Conservation (phyloP, 2,113 vertebrate species). For the Halichoerus grypus region DNA sequence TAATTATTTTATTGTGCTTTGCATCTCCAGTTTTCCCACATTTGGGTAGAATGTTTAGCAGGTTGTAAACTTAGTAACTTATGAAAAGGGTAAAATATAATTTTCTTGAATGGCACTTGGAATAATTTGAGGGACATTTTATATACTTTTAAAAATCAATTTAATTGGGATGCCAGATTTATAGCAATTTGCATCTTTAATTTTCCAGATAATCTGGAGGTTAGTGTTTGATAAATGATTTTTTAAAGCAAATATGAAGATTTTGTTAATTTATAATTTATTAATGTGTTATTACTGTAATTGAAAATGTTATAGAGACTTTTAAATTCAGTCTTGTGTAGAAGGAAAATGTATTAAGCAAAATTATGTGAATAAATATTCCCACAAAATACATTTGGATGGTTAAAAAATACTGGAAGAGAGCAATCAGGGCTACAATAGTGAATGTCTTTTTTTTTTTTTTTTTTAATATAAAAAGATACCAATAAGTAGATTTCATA, state of each 20-base stretch:
- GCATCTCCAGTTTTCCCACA: constrained; percentile 86
- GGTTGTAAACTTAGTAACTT: constrained; percentile 75
- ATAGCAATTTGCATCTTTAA: constrained; percentile 83
- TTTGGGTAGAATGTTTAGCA: constrained; percentile 78
- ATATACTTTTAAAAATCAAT: constrained; percentile 75
- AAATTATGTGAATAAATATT: constrained; percentile 83
- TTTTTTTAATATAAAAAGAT: constrained; percentile 44
- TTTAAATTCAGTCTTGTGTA: constrained; percentile 76
- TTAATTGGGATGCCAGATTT: constrained; percentile 81
- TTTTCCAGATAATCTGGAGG: constrained; percentile 81
- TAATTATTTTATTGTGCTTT: constrained; percentile 88
- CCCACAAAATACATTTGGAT: constrained; percentile 75
- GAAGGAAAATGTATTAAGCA: constrained; percentile 74
- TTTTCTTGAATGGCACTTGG: constrained; percentile 79
- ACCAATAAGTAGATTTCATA: constrained; percentile 46
- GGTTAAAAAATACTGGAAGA: constrained; percentile 83
- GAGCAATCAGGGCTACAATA: constrained; percentile 77
- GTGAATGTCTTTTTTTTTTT: constrained; percentile 55
- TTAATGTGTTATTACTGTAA: constrained; percentile 83
- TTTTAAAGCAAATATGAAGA: constrained; percentile 76
- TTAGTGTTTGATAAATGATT: constrained; percentile 84
- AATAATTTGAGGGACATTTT: constrained; percentile 80
- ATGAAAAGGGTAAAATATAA: constrained; percentile 80
- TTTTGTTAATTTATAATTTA: constrained; percentile 89
- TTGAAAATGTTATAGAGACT: constrained; percentile 80